Evolutionary conservation across 64 coral and sea anemone species (phyloP).

Genomic region (Trachythela sp.): DNA sequence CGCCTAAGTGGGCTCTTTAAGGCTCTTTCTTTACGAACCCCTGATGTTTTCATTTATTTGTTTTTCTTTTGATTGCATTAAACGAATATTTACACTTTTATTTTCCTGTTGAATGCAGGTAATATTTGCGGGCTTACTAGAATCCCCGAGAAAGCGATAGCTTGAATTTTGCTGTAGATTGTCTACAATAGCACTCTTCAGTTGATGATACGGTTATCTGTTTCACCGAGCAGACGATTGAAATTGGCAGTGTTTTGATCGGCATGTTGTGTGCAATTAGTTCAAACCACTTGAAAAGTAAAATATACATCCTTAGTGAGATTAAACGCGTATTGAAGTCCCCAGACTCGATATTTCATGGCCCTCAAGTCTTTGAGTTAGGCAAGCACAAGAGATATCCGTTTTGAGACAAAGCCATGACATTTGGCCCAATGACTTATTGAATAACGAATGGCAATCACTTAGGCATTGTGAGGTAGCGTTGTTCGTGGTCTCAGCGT

Average conservation of each 20-base stretch:
- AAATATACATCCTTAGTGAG: not conserved
- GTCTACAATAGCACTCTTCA: not conserved
- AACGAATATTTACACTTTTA: not conserved
- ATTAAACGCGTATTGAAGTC: not conserved
- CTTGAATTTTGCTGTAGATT: not conserved
- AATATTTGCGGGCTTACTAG: not conserved
- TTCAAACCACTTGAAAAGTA: not conserved
- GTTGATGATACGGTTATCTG: not conserved
- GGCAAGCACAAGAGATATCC: not conserved
- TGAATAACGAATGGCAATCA: not conserved
- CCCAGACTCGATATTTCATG: not conserved
- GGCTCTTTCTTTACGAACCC: constrained; percentile 11
- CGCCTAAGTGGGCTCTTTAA: not conserved
- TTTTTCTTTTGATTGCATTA: constrained; percentile 19
- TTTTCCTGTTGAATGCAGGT: not conserved
- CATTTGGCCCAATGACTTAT: constrained; percentile 5
- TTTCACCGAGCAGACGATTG: not conserved
- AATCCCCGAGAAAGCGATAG: not conserved
- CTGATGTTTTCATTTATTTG: constrained; percentile 20
- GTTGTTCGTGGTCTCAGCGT: constrained; percentile 79
- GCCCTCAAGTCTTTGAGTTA: not conserved
- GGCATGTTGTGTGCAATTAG: not conserved
- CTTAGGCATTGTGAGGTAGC: not conserved
- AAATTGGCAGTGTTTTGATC: not conserved
- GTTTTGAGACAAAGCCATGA: not conserved